Percentiles rank a stretch among this genome's conserved stretches.
These are phyloP conservation scores for Syngnathus scovelli DNA, from an alignment of 2,113 vertebrate genomes.

Conservation along the genomic window DNA sequence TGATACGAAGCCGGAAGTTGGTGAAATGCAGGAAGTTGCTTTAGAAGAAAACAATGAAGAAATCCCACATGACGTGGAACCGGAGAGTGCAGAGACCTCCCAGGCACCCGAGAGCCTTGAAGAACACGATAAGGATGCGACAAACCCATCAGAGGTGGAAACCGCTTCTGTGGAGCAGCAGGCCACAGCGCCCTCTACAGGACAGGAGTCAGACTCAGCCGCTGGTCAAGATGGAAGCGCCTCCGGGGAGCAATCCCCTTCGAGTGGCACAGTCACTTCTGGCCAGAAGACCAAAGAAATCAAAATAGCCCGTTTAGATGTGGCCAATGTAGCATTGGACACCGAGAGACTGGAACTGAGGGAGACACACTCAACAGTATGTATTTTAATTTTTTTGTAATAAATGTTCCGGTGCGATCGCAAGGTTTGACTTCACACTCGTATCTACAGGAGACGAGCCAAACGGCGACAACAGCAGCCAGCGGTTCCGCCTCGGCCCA, in stretches of 20 bases:
- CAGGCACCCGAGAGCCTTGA: constrained; percentile 18
- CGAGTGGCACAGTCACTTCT: constrained; percentile 24
- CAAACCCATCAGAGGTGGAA: constrained; percentile 25
- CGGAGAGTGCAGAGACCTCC: constrained; percentile 8
- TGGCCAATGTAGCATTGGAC: constrained; percentile 90
- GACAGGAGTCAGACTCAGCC: neutral
- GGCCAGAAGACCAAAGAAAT: constrained; percentile 71
- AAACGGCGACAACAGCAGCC: constrained; percentile 59
- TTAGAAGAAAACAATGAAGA: constrained; percentile 15
- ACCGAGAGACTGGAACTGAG: constrained; percentile 87
- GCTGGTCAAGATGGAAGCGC: constrained; percentile 4
- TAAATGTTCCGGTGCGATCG: too few species aligned
- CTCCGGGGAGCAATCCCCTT: constrained; percentile 27
- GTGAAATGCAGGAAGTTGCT: constrained; percentile 16
- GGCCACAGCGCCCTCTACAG: too few species aligned
- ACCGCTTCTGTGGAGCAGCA: neutral
- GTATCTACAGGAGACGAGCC: constrained; percentile 54
- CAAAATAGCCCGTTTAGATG: constrained; percentile 88
- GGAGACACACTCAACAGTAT: constrained; percentile 60
- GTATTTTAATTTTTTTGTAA: neutral
- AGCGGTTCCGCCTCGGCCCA: constrained; percentile 60
- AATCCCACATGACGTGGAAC: constrained; percentile 8
- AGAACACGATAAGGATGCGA: constrained; percentile 2
- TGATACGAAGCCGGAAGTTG: constrained; percentile 9
- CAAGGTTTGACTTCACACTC: too few species aligned